Conservation (phyloP, 2,888 invertebrate species). For the Habroteleia sp. region DNA sequence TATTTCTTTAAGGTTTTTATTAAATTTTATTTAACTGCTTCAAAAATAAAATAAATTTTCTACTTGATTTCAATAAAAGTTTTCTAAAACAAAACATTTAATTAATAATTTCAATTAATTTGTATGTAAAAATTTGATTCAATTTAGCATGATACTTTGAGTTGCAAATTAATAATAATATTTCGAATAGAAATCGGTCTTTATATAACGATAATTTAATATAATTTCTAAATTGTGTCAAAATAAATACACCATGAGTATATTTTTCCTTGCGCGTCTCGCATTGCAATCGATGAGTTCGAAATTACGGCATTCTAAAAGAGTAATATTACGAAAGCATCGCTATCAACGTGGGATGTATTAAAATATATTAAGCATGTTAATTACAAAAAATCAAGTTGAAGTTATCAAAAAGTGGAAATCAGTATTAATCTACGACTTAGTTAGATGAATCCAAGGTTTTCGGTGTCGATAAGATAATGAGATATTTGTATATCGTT, state of each 20-base stretch:
- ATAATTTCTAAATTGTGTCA: too few relatives aligned
- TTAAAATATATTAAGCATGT: slow-evolving; percentile 37
- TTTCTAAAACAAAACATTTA: too few relatives aligned
- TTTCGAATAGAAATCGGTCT: too few relatives aligned
- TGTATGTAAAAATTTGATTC: too few relatives aligned
- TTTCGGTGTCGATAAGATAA: slow-evolving; percentile 2
- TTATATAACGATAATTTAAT: too few relatives aligned
- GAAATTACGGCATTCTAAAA: slow-evolving; percentile 70
- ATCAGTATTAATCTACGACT: neutral
- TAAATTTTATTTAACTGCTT: too few relatives aligned
- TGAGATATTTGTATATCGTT: neutral
- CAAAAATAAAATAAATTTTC: too few relatives aligned
- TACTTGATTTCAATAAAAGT: too few relatives aligned
- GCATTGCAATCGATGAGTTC: slow-evolving; percentile 69
- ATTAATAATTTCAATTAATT: too few relatives aligned
- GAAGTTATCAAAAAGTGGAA: neutral
- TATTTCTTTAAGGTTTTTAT: too few relatives aligned
- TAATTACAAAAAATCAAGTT: neutral
- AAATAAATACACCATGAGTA: slow-evolving; percentile 66
- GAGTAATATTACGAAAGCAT: slow-evolving; percentile 70
- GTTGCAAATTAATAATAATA: too few relatives aligned
- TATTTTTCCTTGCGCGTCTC: slow-evolving; percentile 73
- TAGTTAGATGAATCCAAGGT: slow-evolving; percentile 7
- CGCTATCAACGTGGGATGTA: slow-evolving; percentile 75
- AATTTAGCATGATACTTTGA: too few relatives aligned